Evolutionary conservation across 53 echinoderm and acorn worm genomes (phyloP), one percentile per base, ranked within the genome.

Genomic region (Astropecten irregularis): DNA sequence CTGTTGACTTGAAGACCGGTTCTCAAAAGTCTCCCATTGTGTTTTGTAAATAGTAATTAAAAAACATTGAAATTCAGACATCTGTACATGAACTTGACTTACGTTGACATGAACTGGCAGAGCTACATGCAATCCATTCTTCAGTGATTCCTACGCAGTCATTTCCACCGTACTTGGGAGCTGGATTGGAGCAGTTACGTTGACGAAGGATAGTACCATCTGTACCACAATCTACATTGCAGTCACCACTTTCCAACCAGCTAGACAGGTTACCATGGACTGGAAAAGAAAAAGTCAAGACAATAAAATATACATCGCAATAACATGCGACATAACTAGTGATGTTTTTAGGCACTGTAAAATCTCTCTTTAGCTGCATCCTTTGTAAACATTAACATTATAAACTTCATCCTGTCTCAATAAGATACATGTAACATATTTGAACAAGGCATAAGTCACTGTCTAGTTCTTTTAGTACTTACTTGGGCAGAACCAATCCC

Each of bases 401-500:
- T n/a, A n/a, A n/a, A n/a, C n/a, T n/a, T n/a, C n/a, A n/a, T n/a
- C n/a, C n/a, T n/a, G n/a, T n/a, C n/a, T n/a, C n/a, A n/a, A n/a
- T n/a, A n/a, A n/a, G n/a, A n/a, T n/a, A n/a, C n/a, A n/a, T n/a
- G n/a, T n/a, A n/a, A n/a, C n/a, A n/a, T n/a, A n/a, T n/a, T n/a
- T n/a, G n/a, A n/a, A n/a, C n/a, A n/a, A n/a, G n/a, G n/a, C n/a
- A n/a, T n/a, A n/a, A n/a, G n/a, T n/a, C n/a, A n/a, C n/a, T n/a
- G n/a, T n/a, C n/a, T n/a, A n/a, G n/a, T n/a, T n/a, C n/a, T n/a
- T n/a, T n/a, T n/a, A n/a, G 11, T 31, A 54, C 76, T 91, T 88
- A 93, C 94, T 87, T 91, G 94, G 94, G 65, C 94, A 93, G 9
- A 59, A 65, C 49, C 66, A 47, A 31, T 79, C 68, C 18, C 91